Evolutionary conservation across 2,113 vertebrate genomes (phyloP).

Genomic region (Colius striatus): DNA sequence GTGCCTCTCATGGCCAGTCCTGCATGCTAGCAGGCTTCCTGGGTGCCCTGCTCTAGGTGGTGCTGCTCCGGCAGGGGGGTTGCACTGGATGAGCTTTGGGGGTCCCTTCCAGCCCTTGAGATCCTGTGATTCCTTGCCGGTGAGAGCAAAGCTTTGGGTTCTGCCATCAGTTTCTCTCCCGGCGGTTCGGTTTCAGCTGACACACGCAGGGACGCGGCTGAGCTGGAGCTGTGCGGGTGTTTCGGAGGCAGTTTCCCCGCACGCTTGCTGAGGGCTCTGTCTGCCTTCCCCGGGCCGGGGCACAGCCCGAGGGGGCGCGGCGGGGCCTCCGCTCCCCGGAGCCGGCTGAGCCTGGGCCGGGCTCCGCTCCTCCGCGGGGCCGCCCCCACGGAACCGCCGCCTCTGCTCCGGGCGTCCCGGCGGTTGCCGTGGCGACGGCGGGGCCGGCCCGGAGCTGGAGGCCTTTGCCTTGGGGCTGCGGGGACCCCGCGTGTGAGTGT

Average conservation of each 20-base stretch:
- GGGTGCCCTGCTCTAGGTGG: too few relatives aligned
- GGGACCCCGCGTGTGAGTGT: neutral
- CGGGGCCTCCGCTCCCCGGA: too few relatives aligned
- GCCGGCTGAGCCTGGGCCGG: too few relatives aligned
- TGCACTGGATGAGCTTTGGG: too few relatives aligned
- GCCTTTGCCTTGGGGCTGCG: neutral
- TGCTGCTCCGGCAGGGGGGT: too few relatives aligned
- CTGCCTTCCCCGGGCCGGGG: neutral
- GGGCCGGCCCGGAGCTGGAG: neutral
- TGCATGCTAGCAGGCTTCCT: too few relatives aligned
- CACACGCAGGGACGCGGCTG: neutral
- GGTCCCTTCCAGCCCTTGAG: too few relatives aligned
- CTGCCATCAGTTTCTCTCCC: neutral
- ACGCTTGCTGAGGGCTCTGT: rapidly evolving
- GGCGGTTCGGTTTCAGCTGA: rapidly evolving
- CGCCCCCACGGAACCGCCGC: neutral
- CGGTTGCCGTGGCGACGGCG: neutral
- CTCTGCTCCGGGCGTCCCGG: neutral
- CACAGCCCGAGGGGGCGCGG: too few relatives aligned
- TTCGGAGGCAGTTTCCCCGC: neutral
- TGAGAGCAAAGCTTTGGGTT: neutral
- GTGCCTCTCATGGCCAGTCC: too few relatives aligned
- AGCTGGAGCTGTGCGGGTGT: neutral
- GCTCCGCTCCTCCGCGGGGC: neutral
- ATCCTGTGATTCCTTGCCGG: neutral